Conservation (phyloP, 2,888 invertebrate species). For the Zele albiditarsus region DNA sequence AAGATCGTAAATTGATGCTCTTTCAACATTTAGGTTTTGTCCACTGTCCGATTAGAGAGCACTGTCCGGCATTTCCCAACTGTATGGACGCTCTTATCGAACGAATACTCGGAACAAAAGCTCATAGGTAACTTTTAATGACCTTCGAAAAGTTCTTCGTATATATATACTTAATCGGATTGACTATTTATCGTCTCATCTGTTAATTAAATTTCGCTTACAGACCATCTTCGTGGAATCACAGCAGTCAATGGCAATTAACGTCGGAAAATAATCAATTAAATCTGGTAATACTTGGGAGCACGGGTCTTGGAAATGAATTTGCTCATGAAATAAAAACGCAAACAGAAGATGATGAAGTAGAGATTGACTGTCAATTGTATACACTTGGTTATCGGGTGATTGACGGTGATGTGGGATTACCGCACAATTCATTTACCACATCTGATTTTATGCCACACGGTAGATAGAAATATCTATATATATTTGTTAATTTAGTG, state of each 20-base stretch:
- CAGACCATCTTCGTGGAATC: constrained; percentile 79
- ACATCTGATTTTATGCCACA: constrained; percentile 92
- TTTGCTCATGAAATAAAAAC: constrained; percentile 89
- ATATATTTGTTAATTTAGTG: background rate
- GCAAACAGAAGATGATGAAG: constrained; percentile 91
- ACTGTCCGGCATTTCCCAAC: constrained; percentile 92
- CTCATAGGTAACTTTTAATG: constrained; percentile 74
- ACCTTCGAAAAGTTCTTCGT: background rate
- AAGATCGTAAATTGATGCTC: constrained; percentile 94
- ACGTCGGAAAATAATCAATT: constrained; percentile 82
- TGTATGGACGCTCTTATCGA: constrained; percentile 87
- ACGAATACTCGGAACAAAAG: constrained; percentile 80
- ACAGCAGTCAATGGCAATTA: constrained; percentile 79
- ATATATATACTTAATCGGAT: constrained; percentile 20
- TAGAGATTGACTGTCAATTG: constrained; percentile 84
- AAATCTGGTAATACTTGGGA: constrained; percentile 91
- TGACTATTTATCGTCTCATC: background rate
- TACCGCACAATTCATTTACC: constrained; percentile 86
- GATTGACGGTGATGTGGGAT: constrained; percentile 88
- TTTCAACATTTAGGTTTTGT: constrained; percentile 97
- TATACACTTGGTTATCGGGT: constrained; percentile 90
- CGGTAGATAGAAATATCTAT: constrained; percentile 75
- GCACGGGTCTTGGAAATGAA: constrained; percentile 89
- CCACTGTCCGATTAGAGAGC: constrained; percentile 94
- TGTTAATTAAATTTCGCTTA: constrained; percentile 31